Conservation (phyloP, 2,888 invertebrate species). For the Thelaira solivaga region DNA sequence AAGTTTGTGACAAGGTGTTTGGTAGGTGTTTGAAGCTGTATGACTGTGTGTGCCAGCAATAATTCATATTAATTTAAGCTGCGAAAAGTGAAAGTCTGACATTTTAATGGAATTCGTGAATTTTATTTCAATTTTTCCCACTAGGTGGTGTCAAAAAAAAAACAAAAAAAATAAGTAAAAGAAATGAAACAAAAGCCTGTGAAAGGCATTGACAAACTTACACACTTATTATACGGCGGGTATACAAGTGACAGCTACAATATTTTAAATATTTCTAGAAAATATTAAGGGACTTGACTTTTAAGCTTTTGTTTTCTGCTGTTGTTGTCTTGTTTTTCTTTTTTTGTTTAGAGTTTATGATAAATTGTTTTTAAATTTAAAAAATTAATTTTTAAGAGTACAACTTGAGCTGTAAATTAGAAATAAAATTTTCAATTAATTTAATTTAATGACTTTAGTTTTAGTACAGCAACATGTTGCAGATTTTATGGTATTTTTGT, state of each 20-base stretch:
- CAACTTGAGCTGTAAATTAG: too few relatives aligned
- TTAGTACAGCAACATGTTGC: too few relatives aligned
- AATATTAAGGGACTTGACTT: conserved; percentile 25
- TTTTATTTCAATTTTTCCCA: conserved; percentile 55
- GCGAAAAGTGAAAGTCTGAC: conserved; percentile 68
- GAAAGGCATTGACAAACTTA: neutral
- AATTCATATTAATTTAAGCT: conserved; percentile 67
- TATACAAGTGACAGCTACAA: neutral
- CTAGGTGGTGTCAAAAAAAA: conserved; percentile 11
- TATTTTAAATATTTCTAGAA: neutral
- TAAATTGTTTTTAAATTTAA: neutral
- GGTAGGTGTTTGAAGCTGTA: neutral
- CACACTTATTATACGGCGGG: neutral
- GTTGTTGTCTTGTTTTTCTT: neutral
- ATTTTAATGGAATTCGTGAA: conserved; percentile 66
- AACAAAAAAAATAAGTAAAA: too few relatives aligned
- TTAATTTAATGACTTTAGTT: too few relatives aligned
- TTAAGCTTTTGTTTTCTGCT: neutral
- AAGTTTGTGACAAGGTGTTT: conserved; percentile 11
- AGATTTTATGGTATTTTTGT: too few relatives aligned
- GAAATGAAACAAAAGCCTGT: neutral
- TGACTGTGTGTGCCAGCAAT: conserved; percentile 46
- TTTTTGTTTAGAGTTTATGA: neutral
- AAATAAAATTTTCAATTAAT: too few relatives aligned
- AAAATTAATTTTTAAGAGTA: neutral